Conservation (phyloP, 2,888 invertebrate genomes). For the Drosophila rellima region DNA sequence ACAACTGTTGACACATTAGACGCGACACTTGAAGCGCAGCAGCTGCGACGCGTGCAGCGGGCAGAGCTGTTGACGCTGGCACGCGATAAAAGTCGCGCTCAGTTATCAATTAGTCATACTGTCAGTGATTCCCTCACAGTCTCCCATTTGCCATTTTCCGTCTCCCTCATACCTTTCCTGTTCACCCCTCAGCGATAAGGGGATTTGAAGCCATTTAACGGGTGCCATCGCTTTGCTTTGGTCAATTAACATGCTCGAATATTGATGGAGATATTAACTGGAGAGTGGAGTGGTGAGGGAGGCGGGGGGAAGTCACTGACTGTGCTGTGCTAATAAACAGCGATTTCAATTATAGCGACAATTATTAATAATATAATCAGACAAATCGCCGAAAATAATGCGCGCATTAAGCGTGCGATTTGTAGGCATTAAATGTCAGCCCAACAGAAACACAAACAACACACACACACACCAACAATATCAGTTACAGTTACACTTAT, state of each 20-base stretch:
- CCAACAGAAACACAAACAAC: constrained; percentile 9
- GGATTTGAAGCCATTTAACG: not conserved
- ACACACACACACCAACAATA: constrained; percentile 9
- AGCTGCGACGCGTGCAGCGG: constrained; percentile 4
- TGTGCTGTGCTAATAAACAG: constrained; percentile 48
- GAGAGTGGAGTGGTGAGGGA: not conserved
- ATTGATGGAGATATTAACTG: not conserved
- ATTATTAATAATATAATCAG: constrained; percentile 61
- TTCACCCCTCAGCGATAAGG: not conserved
- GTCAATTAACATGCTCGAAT: constrained; percentile 1
- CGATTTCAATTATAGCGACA: constrained; percentile 62
- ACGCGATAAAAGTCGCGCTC: constrained; percentile 60
- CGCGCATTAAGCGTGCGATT: constrained; percentile 57
- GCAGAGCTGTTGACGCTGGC: constrained; percentile 46
- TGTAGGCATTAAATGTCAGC: constrained; percentile 53
- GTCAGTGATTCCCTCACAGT: not conserved
- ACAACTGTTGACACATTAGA: constrained; percentile 48
- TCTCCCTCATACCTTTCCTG: constrained; percentile 1
- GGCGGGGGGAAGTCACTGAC: not conserved
- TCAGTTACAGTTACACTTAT: constrained; percentile 2
- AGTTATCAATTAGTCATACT: constrained; percentile 55
- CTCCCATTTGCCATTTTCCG: not conserved
- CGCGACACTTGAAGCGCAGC: constrained; percentile 15
- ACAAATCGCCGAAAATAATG: constrained; percentile 44
- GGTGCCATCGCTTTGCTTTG: constrained; percentile 2